phyloP scores from a whole-genome alignment of 2,113 vertebrate species.

The Hiodon tergisus region DNA sequence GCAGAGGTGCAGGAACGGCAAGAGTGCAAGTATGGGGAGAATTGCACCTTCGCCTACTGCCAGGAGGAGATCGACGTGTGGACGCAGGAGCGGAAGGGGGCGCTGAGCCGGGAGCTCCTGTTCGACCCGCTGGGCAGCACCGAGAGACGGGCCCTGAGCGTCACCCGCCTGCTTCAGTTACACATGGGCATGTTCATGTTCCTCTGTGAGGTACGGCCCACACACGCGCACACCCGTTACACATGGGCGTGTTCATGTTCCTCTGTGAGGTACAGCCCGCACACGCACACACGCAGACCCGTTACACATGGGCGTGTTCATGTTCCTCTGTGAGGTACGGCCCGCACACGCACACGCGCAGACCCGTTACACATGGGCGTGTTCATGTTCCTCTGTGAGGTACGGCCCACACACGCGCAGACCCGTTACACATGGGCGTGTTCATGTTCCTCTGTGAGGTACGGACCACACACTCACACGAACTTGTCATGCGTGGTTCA shows the following conservation, averaged over 20 bases:
- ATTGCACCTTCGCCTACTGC: slow-evolving; percentile 98
- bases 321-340: slow-evolving; percentile 92
- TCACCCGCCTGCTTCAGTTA: slow-evolving; percentile 90
- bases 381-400: slow-evolving; percentile 99
- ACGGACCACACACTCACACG: slow-evolving; percentile 35
- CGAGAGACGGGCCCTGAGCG: slow-evolving; percentile 83
- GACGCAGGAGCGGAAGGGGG: slow-evolving; percentile 96
- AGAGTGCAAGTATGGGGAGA: slow-evolving; percentile 98
- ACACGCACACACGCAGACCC: slow-evolving; percentile 57
- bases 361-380: slow-evolving; percentile 89
- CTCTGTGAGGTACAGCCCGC: slow-evolving; percentile 83
- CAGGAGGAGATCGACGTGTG: slow-evolving; percentile 98
- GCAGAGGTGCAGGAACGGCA: slow-evolving; percentile 96
- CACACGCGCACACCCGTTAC: slow-evolving; percentile 55
- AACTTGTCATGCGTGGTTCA: slow-evolving; percentile 73
- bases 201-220: slow-evolving; percentile 86
- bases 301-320: slow-evolving; percentile 72
- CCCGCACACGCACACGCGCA: slow-evolving; percentile 9
- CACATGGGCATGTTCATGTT: slow-evolving; percentile 99
- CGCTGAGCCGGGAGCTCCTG: slow-evolving; percentile 90
- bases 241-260: slow-evolving; percentile 77
- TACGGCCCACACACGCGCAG: slow-evolving; percentile 43
- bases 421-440: slow-evolving; percentile 87
- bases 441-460: slow-evolving; percentile 99
- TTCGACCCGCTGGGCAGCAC: slow-evolving; percentile 90